phyloP scores from a whole-genome alignment of 2,113 vertebrate genomes.

The Neotragus moschatus region DNA sequence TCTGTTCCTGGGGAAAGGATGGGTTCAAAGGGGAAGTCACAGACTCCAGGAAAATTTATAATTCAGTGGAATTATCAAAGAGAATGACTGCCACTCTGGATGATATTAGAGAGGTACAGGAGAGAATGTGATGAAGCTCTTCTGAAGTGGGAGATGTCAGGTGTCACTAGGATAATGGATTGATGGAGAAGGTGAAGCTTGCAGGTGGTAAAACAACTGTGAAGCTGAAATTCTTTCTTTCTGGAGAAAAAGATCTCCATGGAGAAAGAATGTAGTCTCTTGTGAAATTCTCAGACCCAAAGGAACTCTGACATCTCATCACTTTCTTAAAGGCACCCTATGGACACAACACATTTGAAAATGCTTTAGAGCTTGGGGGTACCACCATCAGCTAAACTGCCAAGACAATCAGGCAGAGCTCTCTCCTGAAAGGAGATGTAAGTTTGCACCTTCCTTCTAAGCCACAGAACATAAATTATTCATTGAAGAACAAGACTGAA shows the following conservation, averaged over 20 bases:
- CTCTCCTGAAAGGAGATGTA: not conserved
- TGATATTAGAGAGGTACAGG: not conserved
- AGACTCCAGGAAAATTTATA: not conserved
- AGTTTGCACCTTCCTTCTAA: not conserved
- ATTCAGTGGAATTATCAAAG: not conserved
- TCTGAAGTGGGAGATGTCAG: not conserved
- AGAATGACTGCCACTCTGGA: not conserved
- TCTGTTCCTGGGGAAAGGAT: not conserved
- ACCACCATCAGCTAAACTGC: not conserved
- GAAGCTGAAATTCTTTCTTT: slow-evolving; percentile 25
- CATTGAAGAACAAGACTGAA: slow-evolving; percentile 43
- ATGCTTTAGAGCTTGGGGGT: not conserved
- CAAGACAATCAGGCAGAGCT: not conserved
- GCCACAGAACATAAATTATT: slow-evolving; percentile 53
- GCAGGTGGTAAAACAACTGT: slow-evolving; percentile 22
- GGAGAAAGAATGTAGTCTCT: not conserved
- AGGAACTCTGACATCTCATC: not conserved
- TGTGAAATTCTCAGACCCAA: not conserved
- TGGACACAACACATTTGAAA: not conserved
- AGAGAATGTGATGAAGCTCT: not conserved
- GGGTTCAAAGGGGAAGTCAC: not conserved
- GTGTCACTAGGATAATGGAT: not conserved
- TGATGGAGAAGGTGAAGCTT: not conserved
- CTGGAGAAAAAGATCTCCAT: not conserved
- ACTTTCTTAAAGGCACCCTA: not conserved